Evolutionary conservation across 2,888 invertebrate genomes (phyloP), one percentile per base, ranked within the genome.

Genomic region (Diplazon laetatorius): DNA sequence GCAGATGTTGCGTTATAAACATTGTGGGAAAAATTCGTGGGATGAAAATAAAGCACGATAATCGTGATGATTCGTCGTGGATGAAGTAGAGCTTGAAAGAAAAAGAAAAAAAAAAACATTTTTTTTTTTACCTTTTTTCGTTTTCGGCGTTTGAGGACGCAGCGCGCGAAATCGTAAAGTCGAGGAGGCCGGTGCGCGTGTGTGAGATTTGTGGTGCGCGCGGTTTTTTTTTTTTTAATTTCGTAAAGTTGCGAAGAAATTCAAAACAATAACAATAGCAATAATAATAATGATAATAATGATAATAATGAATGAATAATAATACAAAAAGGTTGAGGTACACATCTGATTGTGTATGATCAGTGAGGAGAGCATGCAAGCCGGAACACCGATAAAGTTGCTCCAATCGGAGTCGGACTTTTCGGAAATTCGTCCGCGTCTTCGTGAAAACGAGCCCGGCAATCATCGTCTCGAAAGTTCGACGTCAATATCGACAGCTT

Each of bases 291-390:
- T n/a, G n/a, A 20, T 48, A 44, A 44, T 44, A 14, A 14, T 44
- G 14, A 44, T 14, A 48, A 48, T 48, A 20, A 20, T 48, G 10
- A 48, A 16, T 48, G 0, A 46, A 14, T 0, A 46, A 46, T 0
- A 46, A 46, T 2, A 46, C 16, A 18, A 46, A 46, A 46, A 14
- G 4, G 42, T 4, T 0, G 42, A 42, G 42, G 30, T 30, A 30
- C 30, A 30, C 30, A 30, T 18, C n/a, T 18, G 10, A 10, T 39
- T 22, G 39, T 5, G 22, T 30, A 16, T 35, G n/a, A 14, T 22
- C 5, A 35, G 22, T 59, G 52, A 72, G 76, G 22, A 65, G 52
- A 72, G 76, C 66, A 72, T 72, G 76, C 76, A 30, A 76, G 46
- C 73, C 50, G 57, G 60, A 68, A 59, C 39, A n/a, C 18, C 57